Evolutionary conservation across 2,113 vertebrate species (phyloP).

Genomic region (Sylvietta virens): DNA sequence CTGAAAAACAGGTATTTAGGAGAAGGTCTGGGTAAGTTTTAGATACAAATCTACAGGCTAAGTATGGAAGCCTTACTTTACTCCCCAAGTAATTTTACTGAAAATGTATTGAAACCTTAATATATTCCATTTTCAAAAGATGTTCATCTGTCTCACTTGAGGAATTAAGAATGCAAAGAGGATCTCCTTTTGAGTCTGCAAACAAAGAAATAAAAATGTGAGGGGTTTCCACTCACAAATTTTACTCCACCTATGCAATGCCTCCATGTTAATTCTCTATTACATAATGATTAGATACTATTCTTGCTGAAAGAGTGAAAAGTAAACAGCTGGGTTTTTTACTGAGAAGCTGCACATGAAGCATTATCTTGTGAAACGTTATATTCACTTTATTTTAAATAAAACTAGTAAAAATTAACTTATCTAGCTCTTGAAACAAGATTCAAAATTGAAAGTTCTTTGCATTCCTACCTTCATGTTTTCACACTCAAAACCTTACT

Average conservation of each 20-base stretch:
- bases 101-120: slow-evolving; percentile 77
- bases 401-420: not conserved
- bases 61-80: not conserved
- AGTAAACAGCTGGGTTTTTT: not conserved
- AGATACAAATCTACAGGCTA: not conserved
- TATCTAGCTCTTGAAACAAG: not conserved
- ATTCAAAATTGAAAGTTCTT: not conserved
- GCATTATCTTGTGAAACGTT: not conserved
- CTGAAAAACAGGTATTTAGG: not conserved
- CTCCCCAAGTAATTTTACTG: not conserved
- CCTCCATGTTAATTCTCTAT: not conserved
- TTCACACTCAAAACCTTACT: not conserved
- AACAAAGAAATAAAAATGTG: not conserved
- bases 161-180: slow-evolving; percentile 84
- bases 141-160: slow-evolving; percentile 78
- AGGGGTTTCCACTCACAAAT: not conserved
- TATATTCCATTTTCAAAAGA: slow-evolving; percentile 90
- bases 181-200: slow-evolving; percentile 78
- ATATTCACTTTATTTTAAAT: not conserved
- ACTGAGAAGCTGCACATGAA: not conserved
- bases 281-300: not conserved
- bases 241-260: not conserved
- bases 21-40: not conserved
- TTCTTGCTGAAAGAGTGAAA: not conserved
- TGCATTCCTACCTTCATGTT: not conserved